Conservation (phyloP, 2,888 invertebrate genomes). For the Dioctria rufipes region DNA sequence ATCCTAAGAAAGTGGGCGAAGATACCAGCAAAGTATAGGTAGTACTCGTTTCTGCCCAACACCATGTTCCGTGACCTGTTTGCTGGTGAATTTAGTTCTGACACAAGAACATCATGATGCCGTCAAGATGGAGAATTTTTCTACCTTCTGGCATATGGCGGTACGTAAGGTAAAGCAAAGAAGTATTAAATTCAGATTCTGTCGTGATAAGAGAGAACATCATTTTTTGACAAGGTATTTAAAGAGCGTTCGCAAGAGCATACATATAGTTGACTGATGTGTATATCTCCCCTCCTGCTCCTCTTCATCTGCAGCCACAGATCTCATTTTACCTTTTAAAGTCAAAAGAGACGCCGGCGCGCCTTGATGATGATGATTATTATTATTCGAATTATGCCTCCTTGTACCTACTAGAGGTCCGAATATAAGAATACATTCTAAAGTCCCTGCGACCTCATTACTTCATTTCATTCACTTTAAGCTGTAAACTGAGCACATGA, state of each 20-base stretch:
- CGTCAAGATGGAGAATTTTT: too few species aligned
- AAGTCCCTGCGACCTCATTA: background rate
- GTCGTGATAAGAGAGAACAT: slow-evolving; percentile 30
- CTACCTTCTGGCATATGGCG: too few species aligned
- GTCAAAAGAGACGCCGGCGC: slow-evolving; percentile 31
- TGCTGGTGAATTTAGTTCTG: too few species aligned
- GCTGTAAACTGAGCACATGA: background rate
- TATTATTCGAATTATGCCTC: slow-evolving; percentile 7
- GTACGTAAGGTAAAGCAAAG: background rate
- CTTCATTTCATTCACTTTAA: background rate
- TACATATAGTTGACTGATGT: too few species aligned
- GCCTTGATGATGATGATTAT: background rate
- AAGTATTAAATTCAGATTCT: slow-evolving; percentile 40
- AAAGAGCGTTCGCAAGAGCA: background rate
- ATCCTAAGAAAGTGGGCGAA: too few species aligned
- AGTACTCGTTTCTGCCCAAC: too few species aligned
- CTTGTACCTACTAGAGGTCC: background rate
- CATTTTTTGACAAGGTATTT: slow-evolving; percentile 1
- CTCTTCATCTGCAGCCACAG: too few species aligned
- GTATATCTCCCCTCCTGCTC: too few species aligned
- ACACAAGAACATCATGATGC: too few species aligned
- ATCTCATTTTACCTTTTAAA: background rate
- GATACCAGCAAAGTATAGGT: too few species aligned
- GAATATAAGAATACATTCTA: background rate
- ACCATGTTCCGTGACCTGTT: too few species aligned